Conservation (phyloP, 2,888 invertebrate species). For the Pyrocoelia pectoralis region DNA sequence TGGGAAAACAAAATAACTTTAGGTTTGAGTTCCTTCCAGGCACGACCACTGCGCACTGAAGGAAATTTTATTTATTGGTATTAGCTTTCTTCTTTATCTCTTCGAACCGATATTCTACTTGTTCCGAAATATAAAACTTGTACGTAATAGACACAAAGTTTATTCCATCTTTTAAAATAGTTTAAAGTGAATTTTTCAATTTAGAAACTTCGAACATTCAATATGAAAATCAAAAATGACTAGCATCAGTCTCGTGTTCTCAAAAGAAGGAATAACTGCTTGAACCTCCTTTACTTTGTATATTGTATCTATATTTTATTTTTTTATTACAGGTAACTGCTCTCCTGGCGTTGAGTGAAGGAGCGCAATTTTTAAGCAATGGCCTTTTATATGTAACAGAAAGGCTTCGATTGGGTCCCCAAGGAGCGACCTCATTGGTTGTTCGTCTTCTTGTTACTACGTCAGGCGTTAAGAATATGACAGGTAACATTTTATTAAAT, state of each 20-base stretch:
- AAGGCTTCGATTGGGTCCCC: conserved; percentile 68
- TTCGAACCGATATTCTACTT: conserved; percentile 15
- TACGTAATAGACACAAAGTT: conserved; percentile 9
- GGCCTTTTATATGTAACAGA: conserved; percentile 72
- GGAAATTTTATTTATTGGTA: conserved; percentile 20
- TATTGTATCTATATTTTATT: too few species aligned
- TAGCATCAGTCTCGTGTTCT: neutral
- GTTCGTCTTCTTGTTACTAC: conserved; percentile 70
- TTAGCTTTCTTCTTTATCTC: conserved; percentile 9
- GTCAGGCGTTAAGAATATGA: conserved; percentile 71
- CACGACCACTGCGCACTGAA: neutral
- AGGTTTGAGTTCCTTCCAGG: conserved; percentile 2
- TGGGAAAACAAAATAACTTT: neutral
- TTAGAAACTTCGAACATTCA: neutral
- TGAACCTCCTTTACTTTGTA: too few species aligned
- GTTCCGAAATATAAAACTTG: conserved; percentile 20
- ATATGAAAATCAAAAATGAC: neutral
- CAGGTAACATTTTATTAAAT: conserved; percentile 59
- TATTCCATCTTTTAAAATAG: neutral
- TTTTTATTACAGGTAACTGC: conserved; percentile 67
- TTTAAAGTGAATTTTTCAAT: neutral
- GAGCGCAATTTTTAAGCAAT: conserved; percentile 71
- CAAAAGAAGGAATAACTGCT: too few species aligned
- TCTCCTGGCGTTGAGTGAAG: conserved; percentile 69
- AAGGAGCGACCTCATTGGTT: conserved; percentile 72